These are phyloP conservation scores for Syncerus caffer DNA, from an alignment of 2,797 vertebrate species.

Conservation along the genomic window DNA sequence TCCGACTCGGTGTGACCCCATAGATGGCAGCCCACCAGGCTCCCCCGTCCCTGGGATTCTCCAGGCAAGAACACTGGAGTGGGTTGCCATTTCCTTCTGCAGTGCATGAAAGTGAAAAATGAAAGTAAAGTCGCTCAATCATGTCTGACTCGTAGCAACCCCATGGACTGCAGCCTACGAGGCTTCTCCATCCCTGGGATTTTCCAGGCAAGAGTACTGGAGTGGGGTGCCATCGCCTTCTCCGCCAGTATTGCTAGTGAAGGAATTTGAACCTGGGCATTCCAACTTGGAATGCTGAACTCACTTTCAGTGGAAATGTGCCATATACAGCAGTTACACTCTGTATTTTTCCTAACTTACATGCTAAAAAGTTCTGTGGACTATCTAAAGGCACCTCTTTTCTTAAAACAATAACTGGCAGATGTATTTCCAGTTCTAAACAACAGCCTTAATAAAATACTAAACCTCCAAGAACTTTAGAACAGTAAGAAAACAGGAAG, in stretches of 20 bases:
- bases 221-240: too few species aligned
- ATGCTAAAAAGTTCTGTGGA: not conserved
- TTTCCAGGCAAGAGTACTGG: too few species aligned
- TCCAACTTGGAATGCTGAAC: not conserved
- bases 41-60: too few species aligned
- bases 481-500: not conserved
- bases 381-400: not conserved
- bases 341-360: not conserved
- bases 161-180: too few species aligned
- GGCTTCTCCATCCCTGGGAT: too few species aligned
- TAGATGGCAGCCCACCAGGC: too few species aligned
- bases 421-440: not conserved
- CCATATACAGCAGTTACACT: not conserved
- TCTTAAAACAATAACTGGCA: not conserved
- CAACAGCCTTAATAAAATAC: not conserved
- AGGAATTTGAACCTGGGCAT: not conserved
- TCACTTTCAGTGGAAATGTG: not conserved
- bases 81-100: too few species aligned
- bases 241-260: not conserved
- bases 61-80: too few species aligned
- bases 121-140: too few species aligned
- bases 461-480: not conserved
- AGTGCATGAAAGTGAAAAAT: too few species aligned
- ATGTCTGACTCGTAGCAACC: too few species aligned
- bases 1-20: too few species aligned